These are phyloP conservation scores for Oryzias woworae DNA, from an alignment of 2,113 vertebrate species.

Conservation along the genomic window DNA sequence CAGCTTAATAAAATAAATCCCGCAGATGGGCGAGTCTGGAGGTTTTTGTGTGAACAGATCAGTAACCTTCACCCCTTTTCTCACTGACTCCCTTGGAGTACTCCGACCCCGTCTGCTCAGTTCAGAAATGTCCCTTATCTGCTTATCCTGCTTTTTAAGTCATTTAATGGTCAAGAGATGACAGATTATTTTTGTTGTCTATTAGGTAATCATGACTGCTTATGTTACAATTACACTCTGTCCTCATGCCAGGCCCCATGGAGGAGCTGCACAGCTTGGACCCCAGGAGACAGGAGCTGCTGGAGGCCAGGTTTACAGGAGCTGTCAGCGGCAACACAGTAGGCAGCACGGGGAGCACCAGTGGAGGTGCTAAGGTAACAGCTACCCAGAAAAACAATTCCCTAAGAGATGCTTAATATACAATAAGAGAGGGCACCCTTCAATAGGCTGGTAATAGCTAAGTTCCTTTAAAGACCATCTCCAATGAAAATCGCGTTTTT, in stretches of 20 bases:
- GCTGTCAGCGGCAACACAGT: conserved; percentile 93
- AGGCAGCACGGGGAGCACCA: conserved; percentile 95
- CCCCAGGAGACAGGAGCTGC: conserved; percentile 95
- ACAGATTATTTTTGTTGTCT: conserved; percentile 33
- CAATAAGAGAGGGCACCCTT: too few relatives aligned
- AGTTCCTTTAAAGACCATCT: too few relatives aligned
- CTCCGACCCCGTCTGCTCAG: conserved; percentile 33
- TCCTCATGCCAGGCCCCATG: conserved; percentile 85
- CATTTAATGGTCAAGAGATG: neutral
- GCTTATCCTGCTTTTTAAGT: conserved; percentile 1
- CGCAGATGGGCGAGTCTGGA: conserved; percentile 1
- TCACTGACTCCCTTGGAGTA: conserved; percentile 11
- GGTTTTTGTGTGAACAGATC: conserved; percentile 19
- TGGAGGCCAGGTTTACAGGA: conserved; percentile 97
- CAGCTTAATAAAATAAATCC: conserved; percentile 4
- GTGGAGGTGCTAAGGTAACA: conserved; percentile 92
- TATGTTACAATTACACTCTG: neutral
- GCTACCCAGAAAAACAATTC: neutral
- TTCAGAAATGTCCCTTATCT: conserved; percentile 36
- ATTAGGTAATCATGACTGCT: neutral
- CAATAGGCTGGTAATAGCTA: too few relatives aligned
- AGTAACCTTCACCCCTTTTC: conserved; percentile 2
- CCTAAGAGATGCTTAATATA: too few relatives aligned
- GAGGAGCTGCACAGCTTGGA: conserved; percentile 99
- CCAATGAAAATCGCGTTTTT: too few relatives aligned